Evolutionary conservation across 2,113 vertebrate genomes (phyloP), one percentile per base, ranked within the genome.

Genomic region (Calyptommatus sinebrachiatus): DNA sequence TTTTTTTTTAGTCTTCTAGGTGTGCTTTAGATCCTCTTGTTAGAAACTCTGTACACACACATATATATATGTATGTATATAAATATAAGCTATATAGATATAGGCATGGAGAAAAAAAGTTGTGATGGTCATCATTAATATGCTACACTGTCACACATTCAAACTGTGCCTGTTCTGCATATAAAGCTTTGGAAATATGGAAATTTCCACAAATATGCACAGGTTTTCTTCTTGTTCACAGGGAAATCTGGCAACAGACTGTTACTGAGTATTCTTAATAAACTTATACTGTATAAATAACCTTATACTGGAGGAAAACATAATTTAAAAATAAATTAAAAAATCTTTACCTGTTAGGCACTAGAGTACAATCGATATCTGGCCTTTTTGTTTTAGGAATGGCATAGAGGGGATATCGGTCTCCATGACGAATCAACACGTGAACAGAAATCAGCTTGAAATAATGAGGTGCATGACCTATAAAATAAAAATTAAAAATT

Each of bases 331-430:
- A 50, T 50, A 50, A 50, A 50, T 50, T 70, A 66, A 0, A 73
- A 20, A 65, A 80, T 74, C 31, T 84, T 89, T 95, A 99, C 98
- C 97, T 97, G 95, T 88, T 92, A 48, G 93, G 87, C 76, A 96
- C 95, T 91, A 99, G 86, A 26, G 94, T 96, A 90, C 98, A 99
- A 94, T 99, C 97, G 7, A 99, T 97, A 81, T 97, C 91, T 3
- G 97, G 98, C n/a, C 96, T 94, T 88, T 97, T 99, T 77, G 97
- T 99, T 91, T 96, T 98, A 78, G 98, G 98, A 91, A 99, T 99
- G 88, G 94, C 92, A 85, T 99, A 99, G 0, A 99, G 95, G 0
- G 97, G 98, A 78, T 99, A 99, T 73, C 98, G 94, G 89, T 99
- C 98, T 0, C 98, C 98, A 3, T 99, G 98, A 26, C 98, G 97